Base-by-base conservation (phyloP, 1,140 invertebrate species). In the Goniozus legneri region DNA sequence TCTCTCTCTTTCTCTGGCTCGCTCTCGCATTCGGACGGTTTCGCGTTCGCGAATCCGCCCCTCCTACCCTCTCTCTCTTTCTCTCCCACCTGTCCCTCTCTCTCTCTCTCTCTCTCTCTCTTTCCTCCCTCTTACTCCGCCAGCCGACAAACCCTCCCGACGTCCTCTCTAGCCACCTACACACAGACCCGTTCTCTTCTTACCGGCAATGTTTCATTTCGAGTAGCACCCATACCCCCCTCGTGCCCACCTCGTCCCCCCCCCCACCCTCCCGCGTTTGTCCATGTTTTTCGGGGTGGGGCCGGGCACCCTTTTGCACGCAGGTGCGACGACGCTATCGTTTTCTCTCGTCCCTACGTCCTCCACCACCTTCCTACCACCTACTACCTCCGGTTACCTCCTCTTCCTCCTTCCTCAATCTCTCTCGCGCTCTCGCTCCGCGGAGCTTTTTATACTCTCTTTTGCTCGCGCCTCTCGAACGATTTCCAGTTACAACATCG, bases 151-250 rank as follows among this genome's bases (percentile, higher is more conserved):
- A 32, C 38, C 47, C 38, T 31, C 40, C 8, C 16, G 16, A 10
- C 21, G 27, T 16, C 41, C 55, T 50, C 48, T 46, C 44, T 51
- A 15, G 27, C 56, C 52, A 58, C 56, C 55, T 58, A 54, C 50
- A 47, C 58, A 52, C 51, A 60, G 50, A 50, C 62, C 57, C 56
- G 56, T 48, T 64, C 58, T 65, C 69, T 69, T 68, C 66, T 69
- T 67, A 67, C 60, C 51, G 56, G 57, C 66, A 65, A 70, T 69
- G 66, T 71, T 70, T 71, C 63, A 66, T 69, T 69, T 70, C 58
- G 60, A 66, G 60, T 62, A 64, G 60, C 58, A 57, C 10, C 24
- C 24, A 10, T 27, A 6, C 10, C 10, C 24, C 24, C 4, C 4
- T 27, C 24, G 4, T 27, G 10, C 24, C 24, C 24, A 27, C 24